phyloP scores from a whole-genome alignment of 2,113 vertebrate species.

The Callipepla squamata region DNA sequence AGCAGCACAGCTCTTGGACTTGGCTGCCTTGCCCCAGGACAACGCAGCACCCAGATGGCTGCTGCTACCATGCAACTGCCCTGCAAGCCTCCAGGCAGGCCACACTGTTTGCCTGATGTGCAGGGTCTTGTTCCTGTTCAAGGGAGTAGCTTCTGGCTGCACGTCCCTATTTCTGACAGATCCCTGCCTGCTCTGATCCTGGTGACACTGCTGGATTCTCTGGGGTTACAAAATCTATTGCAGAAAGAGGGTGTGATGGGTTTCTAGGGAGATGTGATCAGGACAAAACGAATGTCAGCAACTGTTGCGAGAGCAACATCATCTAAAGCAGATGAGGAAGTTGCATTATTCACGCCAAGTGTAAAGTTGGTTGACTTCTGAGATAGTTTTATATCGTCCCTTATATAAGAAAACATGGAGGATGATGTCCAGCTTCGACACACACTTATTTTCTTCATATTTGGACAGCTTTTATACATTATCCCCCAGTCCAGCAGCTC shows the following conservation, averaged over 20 bases:
- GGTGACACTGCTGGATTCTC: neutral
- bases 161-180: rapidly evolving
- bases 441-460: neutral
- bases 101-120: rapidly evolving
- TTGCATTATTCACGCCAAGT: rapidly evolving
- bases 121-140: neutral
- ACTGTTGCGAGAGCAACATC: neutral
- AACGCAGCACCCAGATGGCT: neutral
- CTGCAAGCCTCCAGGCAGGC: neutral
- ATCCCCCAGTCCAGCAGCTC: neutral
- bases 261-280: neutral
- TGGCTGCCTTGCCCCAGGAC: neutral
- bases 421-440: neutral
- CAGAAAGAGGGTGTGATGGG: rapidly evolving
- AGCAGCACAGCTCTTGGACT: neutral
- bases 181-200: rapidly evolving
- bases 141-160: neutral
- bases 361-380: neutral
- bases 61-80: neutral
- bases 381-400: neutral
- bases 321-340: neutral
- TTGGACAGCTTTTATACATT: neutral
- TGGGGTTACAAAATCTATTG: neutral
- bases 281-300: neutral
- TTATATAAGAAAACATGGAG: rapidly evolving